Evolutionary conservation across 2,797 vertebrate species (phyloP), one percentile per base, ranked within the genome.

Genomic region (Poecilia picta): DNA sequence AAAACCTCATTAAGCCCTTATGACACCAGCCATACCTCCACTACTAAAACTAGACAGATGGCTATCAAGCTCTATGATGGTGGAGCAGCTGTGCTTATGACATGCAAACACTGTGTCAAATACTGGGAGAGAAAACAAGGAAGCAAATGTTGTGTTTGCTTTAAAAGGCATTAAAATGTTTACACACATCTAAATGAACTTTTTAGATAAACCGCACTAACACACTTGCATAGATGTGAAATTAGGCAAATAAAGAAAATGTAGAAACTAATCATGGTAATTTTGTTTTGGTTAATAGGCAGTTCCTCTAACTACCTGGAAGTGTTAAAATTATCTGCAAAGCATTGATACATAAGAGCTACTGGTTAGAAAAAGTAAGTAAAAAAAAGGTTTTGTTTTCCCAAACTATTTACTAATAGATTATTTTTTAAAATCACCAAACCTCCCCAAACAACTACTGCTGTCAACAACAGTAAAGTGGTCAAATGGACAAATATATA

Each of bases 1-100:
- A 90, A 72, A 93, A 89, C 81, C 93, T 94, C 83, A 93, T 94
- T 94, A 94, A 90, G 84, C 86, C 87, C 87, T 93, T 88, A 93
- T 90, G 78, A 93, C 91, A 91, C 86, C 36, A 90, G 81, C 83
- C 87, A 78, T 91, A 90, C 88, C 89, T 87, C 87, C 76, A 77
- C 66, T 49, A 85, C 88, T 93, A 87, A 94, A 92, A 84, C 81
- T 89, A 85, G 87, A 91, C 93, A 94, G 91, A 92, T 93, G 91
- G 91, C 87, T 91, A 90, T 91, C 85, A 92, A 79, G 83, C 88
- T 86, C 87, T 83, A 88, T 92, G 91, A 93, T 93, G 91, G 93
- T 86, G 85, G 82, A 75, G 84, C 92, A 93, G 92, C 91, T 94
- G 92, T 90, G 92, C 82, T 77, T 74, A 75, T 85, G 88, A 89